Evolutionary conservation across 1,140 invertebrate species (phyloP), one percentile per base, ranked within the genome.

Genomic region (Drosophila saltans): DNA sequence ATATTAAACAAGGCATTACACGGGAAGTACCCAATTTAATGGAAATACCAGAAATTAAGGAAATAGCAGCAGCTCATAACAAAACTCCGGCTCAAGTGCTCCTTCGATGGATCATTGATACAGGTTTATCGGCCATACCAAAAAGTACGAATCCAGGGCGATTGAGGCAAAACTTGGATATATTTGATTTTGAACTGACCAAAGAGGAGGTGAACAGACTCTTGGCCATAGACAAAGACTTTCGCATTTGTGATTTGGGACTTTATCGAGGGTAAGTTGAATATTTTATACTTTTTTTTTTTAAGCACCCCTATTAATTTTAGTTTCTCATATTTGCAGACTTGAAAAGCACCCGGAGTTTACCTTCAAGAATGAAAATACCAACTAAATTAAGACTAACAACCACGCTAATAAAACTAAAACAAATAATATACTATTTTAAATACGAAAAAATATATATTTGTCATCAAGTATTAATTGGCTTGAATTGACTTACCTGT

Each of bases 31-130:
- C 96, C 2, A 95, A 96, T 84, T 92, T 97, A 39, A 84, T 97
- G 55, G 93, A 95, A 26, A 94, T 97, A 73, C 93, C 95, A 0
- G 93, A 95, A 9, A 94, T 98, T 2, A 91, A 93, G 68, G 92
- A 95, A 77, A 95, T 98, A 39, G 96, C 97, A 0, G 82, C 94
- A 2, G 94, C 94, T 21, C 94, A 97, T 85, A 92, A 93, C 5
- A 97, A 96, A 91, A 95, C 95, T 1, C 92, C 96, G 6, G 97
- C 96, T 1, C 97, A 98, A 93, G 93, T 98, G 57, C 93, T 98
- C 43, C 91, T 98, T 0, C 94, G 96, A 48, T 96, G 96, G 92
- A 93, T 96, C 56, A 86, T 97, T 0, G 95, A 97, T 91, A 93
- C 94, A 61, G 95, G 95, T 7, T 93, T 97, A 8, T 93, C 94